Evolutionary conservation across 2,888 invertebrate species (phyloP), one percentile per base, ranked within the genome.

Genomic region (Tetramorium bicarinatum): DNA sequence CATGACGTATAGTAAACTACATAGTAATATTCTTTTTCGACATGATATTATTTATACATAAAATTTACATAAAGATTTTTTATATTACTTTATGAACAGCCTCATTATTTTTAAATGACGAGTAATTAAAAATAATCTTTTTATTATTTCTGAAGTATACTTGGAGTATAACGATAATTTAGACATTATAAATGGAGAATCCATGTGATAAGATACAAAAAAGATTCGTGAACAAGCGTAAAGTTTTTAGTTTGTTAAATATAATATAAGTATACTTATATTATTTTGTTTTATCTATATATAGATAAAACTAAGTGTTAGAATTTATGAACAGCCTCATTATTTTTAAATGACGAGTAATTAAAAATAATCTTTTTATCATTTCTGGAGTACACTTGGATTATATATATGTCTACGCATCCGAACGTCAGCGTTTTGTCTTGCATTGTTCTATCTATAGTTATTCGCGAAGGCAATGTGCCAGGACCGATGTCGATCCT

Each of bases 401-500:
- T 1, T 74, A 29, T 38, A 44, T n/a, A n/a, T n/a, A n/a, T 56
- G 0, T 72, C 13, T 56, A 1, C 15, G 38, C 38, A 7, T 1
- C 11, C 29, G 29, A 54, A 15, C 7, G 41, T 18, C 11, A 56
- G 25, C 21, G 13, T 72, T 52, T 56, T 18, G 41, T 11, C 18
- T 41, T 7, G 25, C 29, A 47, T 67, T 47, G 56, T 41, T 8
- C 21, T 25, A 41, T 56, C 38, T 41, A 41, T 25, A 69, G 18
- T 7, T 64, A 29, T 18, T 25, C 21, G 41, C 29, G n/a, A 72
- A 52, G 86, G 87, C 86, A 87, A 66, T 29, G 72, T 71, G 85
- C 85, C 89, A 88, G 38, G 34, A 61, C 13, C 71, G 83, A 84
- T 85, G 88, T 89, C 87, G 89, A 86, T 85, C 77, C 82, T 62